phyloP scores from a whole-genome alignment of 1,140 invertebrate species.

The Pseudomyrmex pallidus region DNA sequence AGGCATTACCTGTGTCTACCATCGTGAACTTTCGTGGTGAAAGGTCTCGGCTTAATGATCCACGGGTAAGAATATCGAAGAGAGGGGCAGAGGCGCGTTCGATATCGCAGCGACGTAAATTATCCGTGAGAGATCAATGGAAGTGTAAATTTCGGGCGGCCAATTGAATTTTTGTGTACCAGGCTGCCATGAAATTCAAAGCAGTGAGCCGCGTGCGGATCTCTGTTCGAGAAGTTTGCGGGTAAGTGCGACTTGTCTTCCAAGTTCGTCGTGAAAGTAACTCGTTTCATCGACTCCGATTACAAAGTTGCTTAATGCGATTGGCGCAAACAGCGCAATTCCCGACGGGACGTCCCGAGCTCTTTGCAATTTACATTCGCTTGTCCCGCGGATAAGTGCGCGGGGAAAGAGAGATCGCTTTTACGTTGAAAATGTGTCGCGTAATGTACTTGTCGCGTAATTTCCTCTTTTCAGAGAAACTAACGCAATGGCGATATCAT shows the following conservation, averaged over 20 bases:
- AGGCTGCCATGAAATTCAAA: slow-evolving; percentile 31
- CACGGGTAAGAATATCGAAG: not conserved
- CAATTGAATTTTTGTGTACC: slow-evolving; percentile 47
- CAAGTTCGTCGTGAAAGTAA: slow-evolving; percentile 44
- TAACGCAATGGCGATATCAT: not conserved
- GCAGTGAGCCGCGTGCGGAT: not conserved
- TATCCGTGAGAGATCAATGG: slow-evolving; percentile 7
- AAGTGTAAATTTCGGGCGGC: not conserved
- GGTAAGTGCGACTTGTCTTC: slow-evolving; percentile 39
- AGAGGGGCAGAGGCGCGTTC: too few relatives aligned
- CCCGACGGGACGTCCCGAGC: slow-evolving; percentile 38
- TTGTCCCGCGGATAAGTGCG: slow-evolving; percentile 43
- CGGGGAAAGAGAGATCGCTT: not conserved
- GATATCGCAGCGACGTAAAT: not conserved
- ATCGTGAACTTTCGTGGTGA: not conserved
- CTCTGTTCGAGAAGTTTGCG: slow-evolving; percentile 42
- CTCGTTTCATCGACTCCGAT: slow-evolving; percentile 56
- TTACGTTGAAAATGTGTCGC: not conserved
- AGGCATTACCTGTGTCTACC: slow-evolving; percentile 12
- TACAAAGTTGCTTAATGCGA: slow-evolving; percentile 61
- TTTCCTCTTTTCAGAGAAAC: slow-evolving; percentile 6
- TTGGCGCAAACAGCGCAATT: slow-evolving; percentile 57
- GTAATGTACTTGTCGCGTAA: not conserved
- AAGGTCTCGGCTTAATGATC: slow-evolving; percentile 11
- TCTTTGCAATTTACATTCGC: slow-evolving; percentile 57